phyloP scores from a whole-genome alignment of 2,797 vertebrate genomes.

The Sciurus carolinensis region DNA sequence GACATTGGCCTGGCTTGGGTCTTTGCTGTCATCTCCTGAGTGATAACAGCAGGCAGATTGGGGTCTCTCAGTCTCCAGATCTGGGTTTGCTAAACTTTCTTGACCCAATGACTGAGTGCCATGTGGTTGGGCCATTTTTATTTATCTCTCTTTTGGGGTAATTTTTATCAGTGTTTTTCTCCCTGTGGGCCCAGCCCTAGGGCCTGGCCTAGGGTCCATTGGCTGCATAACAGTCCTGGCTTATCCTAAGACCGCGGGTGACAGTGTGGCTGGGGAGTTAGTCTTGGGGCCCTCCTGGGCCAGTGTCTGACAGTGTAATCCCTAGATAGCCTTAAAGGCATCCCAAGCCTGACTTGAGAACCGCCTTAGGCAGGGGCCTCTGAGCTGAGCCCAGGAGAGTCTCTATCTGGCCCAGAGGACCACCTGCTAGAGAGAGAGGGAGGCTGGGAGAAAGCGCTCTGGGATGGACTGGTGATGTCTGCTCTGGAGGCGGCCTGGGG shows the following conservation, averaged over 20 bases:
- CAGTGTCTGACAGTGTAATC: neutral
- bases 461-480: neutral
- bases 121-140: neutral
- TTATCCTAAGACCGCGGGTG: neutral
- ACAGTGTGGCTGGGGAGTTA: neutral
- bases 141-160: neutral
- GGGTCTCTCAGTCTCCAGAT: neutral
- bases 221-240: too few relatives aligned
- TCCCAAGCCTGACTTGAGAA: too few relatives aligned
- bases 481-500: neutral
- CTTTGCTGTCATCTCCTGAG: neutral
- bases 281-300: neutral
- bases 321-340: neutral
- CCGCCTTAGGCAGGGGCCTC: neutral
- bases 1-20: neutral
- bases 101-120: accelerated
- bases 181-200: neutral
- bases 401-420: neutral
- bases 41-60: neutral
- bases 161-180: neutral
- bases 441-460: neutral
- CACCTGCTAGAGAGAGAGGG: neutral
- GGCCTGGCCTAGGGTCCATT: neutral
- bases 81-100: neutral
- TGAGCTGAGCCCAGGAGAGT: neutral